A percentile compares a stretch with the other conserved stretches of the same genome.
phyloP scores from a whole-genome alignment of 2,113 vertebrate genomes.

The Laticauda colubrina region DNA sequence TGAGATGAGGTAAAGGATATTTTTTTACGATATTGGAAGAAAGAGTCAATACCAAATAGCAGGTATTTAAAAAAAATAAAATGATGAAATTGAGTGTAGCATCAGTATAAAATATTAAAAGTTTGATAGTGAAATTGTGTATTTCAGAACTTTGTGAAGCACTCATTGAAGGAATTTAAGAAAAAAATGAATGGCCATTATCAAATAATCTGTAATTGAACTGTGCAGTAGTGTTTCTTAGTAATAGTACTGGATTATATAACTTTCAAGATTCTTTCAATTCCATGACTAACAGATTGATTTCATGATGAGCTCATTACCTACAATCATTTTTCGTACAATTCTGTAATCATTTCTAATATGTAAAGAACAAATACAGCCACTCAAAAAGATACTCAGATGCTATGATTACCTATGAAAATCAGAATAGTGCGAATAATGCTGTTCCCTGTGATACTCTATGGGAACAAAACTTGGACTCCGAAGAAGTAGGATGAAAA shows the following conservation, averaged over 20 bases:
- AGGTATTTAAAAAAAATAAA: neutral
- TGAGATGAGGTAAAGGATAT: neutral
- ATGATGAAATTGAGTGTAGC: neutral
- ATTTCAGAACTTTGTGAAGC: neutral
- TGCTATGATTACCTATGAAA: neutral
- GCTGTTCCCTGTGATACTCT: neutral
- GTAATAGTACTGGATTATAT: neutral
- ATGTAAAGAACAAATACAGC: neutral
- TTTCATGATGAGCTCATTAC: neutral
- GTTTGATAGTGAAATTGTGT: neutral
- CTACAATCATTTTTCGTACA: neutral
- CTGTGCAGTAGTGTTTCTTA: neutral
- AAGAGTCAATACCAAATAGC: neutral
- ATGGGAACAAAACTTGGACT: neutral
- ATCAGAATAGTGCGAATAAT: neutral
- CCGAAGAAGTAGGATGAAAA: neutral
- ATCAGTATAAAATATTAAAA: neutral
- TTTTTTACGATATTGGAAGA: neutral
- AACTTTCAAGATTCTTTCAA: neutral
- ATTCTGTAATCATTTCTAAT: neutral
- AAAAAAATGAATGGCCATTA: neutral
- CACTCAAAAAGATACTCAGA: neutral
- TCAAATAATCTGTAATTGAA: neutral
- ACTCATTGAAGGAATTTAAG: neutral
- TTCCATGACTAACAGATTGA: neutral